Base-by-base conservation (phyloP, 2,113 vertebrate species). In the Baryphthengus martii region DNA sequence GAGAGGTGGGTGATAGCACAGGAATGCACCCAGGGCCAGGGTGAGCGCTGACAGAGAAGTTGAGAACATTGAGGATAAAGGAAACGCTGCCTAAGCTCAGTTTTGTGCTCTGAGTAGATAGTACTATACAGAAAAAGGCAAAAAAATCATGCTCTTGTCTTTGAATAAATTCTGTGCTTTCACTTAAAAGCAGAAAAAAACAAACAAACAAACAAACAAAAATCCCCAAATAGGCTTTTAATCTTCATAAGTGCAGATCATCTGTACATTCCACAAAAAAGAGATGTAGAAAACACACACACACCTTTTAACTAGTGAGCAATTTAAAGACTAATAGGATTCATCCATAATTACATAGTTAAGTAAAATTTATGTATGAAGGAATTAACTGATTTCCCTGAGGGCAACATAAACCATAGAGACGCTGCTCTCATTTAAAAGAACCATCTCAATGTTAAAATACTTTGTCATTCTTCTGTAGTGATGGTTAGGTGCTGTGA, bases 321-420 rank as follows among this genome's bases (percentile, higher is more conserved):
- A 79, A 94, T 96, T 96, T 96, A 94, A 95, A 97, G 95, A 97
- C 97, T 97, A 97, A 97, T 96, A 95, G 96, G 97, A 97, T 97
- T 97, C 97, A 95, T 97, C 97, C 97, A 96, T 98, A 97, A 98
- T 98, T 95, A 97, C 97, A 97, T 91, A 98, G 97, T 98, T 98
- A 98, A 98, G 98, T 98, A 98, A 97, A 98, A 98, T 98, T 98
- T 98, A 98, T 96, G 96, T 98, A 97, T 94, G 97, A 96, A 95
- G 89, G 97, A 97, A 98, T 98, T 97, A 97, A 96, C 95, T 73
- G 82, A 97, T 98, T 98, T 98, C 98, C 98, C 98, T 39, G 89
- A 97, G 97, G 98, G 97, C 96, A 88, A 97, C 95, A 90, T 95
- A 96, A 98, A 96, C 94, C 97, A 97, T 94, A 96, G 97, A 95